Conservation (phyloP, 2,888 invertebrate genomes). For the Tipula confusa region DNA sequence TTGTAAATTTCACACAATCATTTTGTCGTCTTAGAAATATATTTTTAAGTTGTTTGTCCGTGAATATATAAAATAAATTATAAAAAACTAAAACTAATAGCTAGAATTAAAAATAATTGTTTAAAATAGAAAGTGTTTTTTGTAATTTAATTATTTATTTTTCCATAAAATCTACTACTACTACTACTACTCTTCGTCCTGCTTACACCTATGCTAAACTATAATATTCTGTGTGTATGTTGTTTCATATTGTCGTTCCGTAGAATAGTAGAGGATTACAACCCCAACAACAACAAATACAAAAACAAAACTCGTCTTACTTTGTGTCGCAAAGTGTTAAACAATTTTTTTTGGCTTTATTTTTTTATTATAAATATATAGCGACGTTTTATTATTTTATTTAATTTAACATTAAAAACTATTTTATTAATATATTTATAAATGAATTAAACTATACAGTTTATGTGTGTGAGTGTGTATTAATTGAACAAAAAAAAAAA, state of each 20-base stretch:
- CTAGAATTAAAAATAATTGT: background rate
- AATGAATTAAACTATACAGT: background rate
- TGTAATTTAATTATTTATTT: background rate
- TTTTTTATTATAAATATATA: background rate
- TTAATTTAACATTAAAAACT: background rate
- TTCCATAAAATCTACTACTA: background rate
- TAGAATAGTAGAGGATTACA: slow-evolving; percentile 4
- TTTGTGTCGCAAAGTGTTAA: slow-evolving; percentile 20
- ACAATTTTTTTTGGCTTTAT: background rate
- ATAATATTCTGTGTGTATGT: background rate
- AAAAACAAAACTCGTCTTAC: background rate
- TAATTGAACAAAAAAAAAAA: background rate
- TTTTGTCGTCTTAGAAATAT: background rate
- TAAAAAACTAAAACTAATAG: background rate
- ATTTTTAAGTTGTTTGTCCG: slow-evolving; percentile 8
- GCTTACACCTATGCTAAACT: too few relatives aligned
- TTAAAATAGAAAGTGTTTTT: background rate
- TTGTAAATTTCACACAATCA: slow-evolving; percentile 25
- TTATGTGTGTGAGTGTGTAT: background rate
- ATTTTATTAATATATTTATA: background rate
- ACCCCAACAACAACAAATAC: slow-evolving; percentile 20
- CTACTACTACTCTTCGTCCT: background rate
- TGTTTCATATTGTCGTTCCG: background rate
- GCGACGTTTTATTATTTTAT: slow-evolving; percentile 6
- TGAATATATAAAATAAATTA: background rate